phyloP scores from a whole-genome alignment of 2,888 invertebrate species.

The Nemotelus nigrinus region DNA sequence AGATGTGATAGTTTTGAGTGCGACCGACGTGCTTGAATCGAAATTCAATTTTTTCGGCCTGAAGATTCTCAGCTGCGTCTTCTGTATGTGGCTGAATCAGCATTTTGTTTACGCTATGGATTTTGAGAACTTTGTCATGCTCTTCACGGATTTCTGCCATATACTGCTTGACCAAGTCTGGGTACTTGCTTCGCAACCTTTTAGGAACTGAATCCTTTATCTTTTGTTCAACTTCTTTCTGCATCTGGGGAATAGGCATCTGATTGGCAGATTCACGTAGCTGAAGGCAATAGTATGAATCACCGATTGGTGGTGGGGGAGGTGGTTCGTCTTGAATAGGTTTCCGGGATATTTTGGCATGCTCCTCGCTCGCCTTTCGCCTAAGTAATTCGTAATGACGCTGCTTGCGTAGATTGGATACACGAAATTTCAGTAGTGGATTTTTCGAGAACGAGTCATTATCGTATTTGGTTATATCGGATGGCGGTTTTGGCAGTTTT shows the following conservation, averaged over 20 bases:
- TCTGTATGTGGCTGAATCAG: conserved; percentile 68
- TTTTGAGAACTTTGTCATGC: conserved; percentile 71
- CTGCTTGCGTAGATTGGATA: conserved; percentile 60
- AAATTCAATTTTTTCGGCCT: conserved; percentile 56
- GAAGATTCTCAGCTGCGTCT: neutral
- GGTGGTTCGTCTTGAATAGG: conserved; percentile 59
- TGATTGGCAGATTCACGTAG: conserved; percentile 69
- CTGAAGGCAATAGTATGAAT: conserved; percentile 67
- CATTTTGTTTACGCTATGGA: conserved; percentile 72
- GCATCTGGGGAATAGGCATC: conserved; percentile 71
- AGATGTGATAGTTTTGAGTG: conserved; percentile 70
- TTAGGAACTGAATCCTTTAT: conserved; percentile 70
- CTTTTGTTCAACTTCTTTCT: conserved; percentile 70
- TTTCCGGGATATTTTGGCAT: conserved; percentile 57
- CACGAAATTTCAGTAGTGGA: conserved; percentile 61
- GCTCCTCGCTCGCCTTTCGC: conserved; percentile 59
- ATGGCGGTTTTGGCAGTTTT: conserved; percentile 60
- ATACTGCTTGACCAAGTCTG: conserved; percentile 66
- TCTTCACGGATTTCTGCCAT: conserved; percentile 68
- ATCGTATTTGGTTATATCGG: conserved; percentile 62
- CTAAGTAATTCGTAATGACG: conserved; percentile 57
- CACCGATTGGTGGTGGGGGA: conserved; percentile 66
- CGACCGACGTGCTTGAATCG: conserved; percentile 70
- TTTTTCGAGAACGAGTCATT: conserved; percentile 63
- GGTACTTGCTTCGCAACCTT: conserved; percentile 69